Percentiles rank a stretch among this genome's conserved stretches.
Evolutionary conservation across 2,888 invertebrate species (phyloP).

Genomic region (Plusia festucae): DNA sequence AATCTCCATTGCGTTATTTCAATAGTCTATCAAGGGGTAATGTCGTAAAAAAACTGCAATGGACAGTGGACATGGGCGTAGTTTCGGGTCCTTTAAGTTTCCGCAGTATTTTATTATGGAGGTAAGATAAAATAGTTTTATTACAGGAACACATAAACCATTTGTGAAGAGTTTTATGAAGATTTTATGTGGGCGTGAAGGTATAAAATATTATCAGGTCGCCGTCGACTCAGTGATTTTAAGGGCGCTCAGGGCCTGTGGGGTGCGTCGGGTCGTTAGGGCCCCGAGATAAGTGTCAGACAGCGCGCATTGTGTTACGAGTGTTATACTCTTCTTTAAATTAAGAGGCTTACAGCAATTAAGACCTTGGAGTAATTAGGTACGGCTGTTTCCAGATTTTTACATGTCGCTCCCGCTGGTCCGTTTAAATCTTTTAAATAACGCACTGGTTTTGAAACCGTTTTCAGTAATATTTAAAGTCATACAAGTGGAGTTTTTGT

Average conservation of each 20-base stretch:
- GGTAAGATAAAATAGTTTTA: conserved; percentile 60
- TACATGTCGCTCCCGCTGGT: too few species aligned
- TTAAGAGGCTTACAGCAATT: conserved; percentile 4
- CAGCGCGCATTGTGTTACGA: conserved; percentile 31
- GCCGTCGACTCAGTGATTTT: conserved; percentile 58
- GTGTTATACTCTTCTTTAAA: conserved; percentile 21
- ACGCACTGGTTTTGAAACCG: too few species aligned
- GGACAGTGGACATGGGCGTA: conserved; percentile 36
- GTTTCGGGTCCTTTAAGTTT: conserved; percentile 17
- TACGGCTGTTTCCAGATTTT: not conserved
- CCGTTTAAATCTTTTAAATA: too few species aligned
- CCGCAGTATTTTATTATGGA: conserved; percentile 24
- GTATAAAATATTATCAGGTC: conserved; percentile 61
- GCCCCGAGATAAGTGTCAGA: conserved; percentile 29
- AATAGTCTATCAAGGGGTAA: conserved; percentile 42
- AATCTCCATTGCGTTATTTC: conserved; percentile 52
- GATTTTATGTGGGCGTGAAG: conserved; percentile 59
- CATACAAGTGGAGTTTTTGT: too few species aligned
- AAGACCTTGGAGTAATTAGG: not conserved
- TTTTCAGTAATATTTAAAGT: too few species aligned
- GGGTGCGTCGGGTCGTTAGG: conserved; percentile 38
- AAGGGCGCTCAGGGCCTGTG: conserved; percentile 43
- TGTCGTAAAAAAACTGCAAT: conserved; percentile 43
- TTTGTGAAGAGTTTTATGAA: conserved; percentile 62
- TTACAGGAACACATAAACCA: conserved; percentile 59